phyloP scores from a whole-genome alignment of 2,113 vertebrate species.

The Anarrhichthys ocellatus region DNA sequence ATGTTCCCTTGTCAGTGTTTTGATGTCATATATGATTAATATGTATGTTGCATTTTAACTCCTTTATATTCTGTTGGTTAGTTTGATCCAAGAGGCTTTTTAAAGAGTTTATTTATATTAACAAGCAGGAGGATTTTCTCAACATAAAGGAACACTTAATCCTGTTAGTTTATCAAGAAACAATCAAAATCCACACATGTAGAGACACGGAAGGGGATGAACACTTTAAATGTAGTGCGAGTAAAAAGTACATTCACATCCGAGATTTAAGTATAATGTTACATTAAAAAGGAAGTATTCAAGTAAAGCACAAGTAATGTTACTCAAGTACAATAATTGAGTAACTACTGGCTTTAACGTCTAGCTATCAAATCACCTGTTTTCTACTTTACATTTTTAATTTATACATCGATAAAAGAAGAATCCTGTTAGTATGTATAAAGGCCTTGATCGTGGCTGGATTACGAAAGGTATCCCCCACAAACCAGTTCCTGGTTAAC shows the following conservation, averaged over 20 bases:
- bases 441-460: neutral
- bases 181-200: neutral
- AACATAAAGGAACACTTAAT: neutral
- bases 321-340: neutral
- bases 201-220: too few relatives aligned
- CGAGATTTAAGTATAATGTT: neutral
- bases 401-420: neutral
- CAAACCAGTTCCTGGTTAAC: conserved; percentile 22
- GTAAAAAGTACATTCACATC: neutral
- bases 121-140: neutral
- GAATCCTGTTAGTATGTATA: accelerated
- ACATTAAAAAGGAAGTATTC: neutral
- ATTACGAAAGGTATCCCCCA: neutral
- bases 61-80: neutral
- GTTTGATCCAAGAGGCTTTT: too few relatives aligned
- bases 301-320: neutral
- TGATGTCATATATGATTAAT: neutral
- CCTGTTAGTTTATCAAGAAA: neutral
- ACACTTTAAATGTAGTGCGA: neutral
- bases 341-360: neutral
- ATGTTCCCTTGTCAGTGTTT: neutral
- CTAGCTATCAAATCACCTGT: neutral
- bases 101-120: too few relatives aligned
- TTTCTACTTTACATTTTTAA: neutral
- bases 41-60: neutral